A percentile compares a stretch with the other conserved stretches of the same genome.
Evolutionary conservation across 2,113 vertebrate genomes (phyloP).

Genomic region (Forbesichthys papilliferus): DNA sequence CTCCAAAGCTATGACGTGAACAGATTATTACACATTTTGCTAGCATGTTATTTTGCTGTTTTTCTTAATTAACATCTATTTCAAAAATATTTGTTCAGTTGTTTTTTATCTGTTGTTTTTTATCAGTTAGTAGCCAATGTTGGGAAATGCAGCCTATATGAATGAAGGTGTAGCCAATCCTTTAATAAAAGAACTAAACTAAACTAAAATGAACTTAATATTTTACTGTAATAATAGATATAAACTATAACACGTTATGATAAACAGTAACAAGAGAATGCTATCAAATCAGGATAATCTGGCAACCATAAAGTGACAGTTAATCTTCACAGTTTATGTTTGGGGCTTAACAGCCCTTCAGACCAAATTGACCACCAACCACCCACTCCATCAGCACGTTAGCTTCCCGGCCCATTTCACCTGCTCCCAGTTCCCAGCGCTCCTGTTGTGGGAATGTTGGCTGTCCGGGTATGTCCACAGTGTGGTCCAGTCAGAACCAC

Average conservation of each 20-base stretch:
- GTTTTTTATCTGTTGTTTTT: no score
- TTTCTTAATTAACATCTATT: no score
- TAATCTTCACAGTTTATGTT: background rate
- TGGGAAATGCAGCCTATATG: background rate
- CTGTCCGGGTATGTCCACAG: conserved; percentile 6
- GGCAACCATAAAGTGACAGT: background rate
- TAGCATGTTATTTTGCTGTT: no score
- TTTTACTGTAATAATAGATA: background rate
- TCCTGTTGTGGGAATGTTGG: background rate
- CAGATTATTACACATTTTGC: background rate
- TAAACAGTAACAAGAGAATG: background rate
- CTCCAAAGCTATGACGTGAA: background rate
- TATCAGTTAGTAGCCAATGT: no score
- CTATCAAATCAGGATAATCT: background rate
- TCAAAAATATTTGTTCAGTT: no score
- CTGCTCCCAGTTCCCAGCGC: background rate
- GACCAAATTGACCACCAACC: background rate
- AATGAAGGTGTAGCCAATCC: background rate
- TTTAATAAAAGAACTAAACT: background rate
- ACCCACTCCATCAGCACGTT: background rate
- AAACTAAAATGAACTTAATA: background rate
- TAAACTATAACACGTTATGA: background rate
- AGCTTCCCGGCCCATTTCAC: background rate
- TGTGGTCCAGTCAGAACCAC: conserved; percentile 22
- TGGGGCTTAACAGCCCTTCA: background rate